These are phyloP conservation scores for Boleophthalmus pectinirostris DNA, from an alignment of 2,113 vertebrate genomes.

Conservation along the genomic window DNA sequence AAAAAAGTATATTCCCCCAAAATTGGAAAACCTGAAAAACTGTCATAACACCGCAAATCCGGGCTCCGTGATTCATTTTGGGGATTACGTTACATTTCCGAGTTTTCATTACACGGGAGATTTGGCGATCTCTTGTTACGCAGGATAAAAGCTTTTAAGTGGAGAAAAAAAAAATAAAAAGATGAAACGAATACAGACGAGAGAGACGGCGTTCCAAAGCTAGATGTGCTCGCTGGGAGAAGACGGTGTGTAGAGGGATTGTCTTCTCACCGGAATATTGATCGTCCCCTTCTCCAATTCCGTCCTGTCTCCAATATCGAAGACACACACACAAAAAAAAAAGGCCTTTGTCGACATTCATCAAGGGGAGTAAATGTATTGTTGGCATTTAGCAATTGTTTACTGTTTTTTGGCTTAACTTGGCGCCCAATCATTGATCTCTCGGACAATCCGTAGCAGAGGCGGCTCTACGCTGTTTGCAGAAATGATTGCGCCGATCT, in stretches of 20 bases:
- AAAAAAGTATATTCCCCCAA: background rate
- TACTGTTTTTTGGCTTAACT: conserved; percentile 61
- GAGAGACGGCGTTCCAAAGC: conserved; percentile 34
- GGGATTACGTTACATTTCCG: conserved; percentile 7
- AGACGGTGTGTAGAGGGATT: conserved; percentile 38
- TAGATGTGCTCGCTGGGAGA: conserved; percentile 23
- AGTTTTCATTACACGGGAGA: conserved; percentile 16
- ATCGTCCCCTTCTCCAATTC: conserved; percentile 58
- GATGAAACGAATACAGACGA: conserved; percentile 29
- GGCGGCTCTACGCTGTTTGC: conserved; percentile 41
- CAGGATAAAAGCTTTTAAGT: conserved; percentile 8
- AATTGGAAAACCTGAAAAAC: background rate
- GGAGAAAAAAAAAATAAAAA: background rate
- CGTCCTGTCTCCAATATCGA: conserved; percentile 46
- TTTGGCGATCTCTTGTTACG: conserved; percentile 21
- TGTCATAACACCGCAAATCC: background rate
- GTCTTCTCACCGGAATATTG: conserved; percentile 52
- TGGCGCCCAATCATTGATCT: conserved; percentile 70
- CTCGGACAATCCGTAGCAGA: conserved; percentile 41
- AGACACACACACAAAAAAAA: conserved; percentile 22
- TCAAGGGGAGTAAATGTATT: conserved; percentile 46
- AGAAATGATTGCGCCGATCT: conserved; percentile 62
- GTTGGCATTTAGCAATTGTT: conserved; percentile 61
- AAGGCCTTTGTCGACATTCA: conserved; percentile 48
- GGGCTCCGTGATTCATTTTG: background rate